These are phyloP conservation scores for Sporophila hypoxantha DNA, from an alignment of 2,113 vertebrate species.

Conservation along the genomic window DNA sequence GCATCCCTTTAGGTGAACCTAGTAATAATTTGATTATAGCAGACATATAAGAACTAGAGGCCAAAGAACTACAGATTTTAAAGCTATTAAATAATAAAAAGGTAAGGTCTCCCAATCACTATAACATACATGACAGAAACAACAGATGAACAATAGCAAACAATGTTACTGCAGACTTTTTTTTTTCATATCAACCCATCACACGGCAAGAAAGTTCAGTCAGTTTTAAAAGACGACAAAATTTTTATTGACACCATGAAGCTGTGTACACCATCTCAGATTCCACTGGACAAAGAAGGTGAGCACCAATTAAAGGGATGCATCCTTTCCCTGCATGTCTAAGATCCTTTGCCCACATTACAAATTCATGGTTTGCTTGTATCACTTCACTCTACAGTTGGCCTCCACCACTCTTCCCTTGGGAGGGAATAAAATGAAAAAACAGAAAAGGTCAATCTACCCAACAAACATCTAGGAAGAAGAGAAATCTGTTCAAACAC, in stretches of 20 bases:
- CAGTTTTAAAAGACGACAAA: not conserved
- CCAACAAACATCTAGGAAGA: not conserved
- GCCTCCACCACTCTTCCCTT: not conserved
- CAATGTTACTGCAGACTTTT: not conserved
- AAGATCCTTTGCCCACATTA: not conserved
- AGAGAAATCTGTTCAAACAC: not conserved
- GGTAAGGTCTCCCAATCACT: not conserved
- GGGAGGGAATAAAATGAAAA: not conserved
- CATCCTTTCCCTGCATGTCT: not conserved
- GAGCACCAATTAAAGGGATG: not conserved
- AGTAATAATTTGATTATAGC: not conserved
- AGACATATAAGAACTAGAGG: not conserved
- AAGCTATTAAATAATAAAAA: constrained; percentile 1
- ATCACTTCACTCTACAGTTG: not conserved
- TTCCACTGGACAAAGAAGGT: not conserved
- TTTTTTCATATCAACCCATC: not conserved
- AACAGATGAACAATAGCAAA: not conserved
- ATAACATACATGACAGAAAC: not conserved
- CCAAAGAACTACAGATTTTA: not conserved
- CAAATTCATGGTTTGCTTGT: not conserved
- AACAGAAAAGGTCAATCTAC: not conserved
- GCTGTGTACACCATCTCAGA: not conserved
- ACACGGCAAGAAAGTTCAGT: not conserved
- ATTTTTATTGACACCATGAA: not conserved
- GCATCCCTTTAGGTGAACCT: not conserved